These are phyloP conservation scores for Lepidochitona cinerea DNA, from an alignment of 2,888 invertebrate genomes.

Conservation along the genomic window DNA sequence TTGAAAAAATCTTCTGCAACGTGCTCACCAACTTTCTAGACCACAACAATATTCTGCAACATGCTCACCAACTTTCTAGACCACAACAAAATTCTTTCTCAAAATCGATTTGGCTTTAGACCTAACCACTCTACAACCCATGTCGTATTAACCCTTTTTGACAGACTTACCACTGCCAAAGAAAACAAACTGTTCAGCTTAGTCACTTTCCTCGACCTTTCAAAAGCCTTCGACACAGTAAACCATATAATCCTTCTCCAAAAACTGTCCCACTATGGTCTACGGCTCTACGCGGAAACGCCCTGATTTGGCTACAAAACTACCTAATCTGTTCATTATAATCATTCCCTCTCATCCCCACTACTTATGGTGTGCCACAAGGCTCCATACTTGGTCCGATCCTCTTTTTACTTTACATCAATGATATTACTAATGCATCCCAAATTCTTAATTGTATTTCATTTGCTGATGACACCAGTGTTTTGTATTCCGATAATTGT, in stretches of 20 bases:
- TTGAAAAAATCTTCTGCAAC: neutral
- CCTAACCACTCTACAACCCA: neutral
- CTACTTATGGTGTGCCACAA: neutral
- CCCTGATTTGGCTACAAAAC: no score
- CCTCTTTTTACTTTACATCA: neutral
- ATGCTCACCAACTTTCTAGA: no score
- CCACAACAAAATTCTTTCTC: no score
- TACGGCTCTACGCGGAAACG: no score
- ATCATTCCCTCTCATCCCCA: no score
- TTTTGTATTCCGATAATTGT: neutral
- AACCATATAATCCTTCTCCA: neutral
- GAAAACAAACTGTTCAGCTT: neutral
- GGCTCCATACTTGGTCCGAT: neutral
- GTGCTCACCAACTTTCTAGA: no score
- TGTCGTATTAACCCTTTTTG: neutral
- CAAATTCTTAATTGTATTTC: neutral
- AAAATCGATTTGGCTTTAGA: neutral
- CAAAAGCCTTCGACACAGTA: neutral
- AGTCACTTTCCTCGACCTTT: neutral
- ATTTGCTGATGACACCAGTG: neutral
- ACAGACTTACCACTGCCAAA: neutral
- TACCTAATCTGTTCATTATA: no score
- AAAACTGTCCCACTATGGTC: neutral
- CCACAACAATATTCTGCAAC: no score
- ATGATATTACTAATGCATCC: neutral